Evolutionary conservation across 2,888 invertebrate genomes (phyloP).

Genomic region (Pseudococcus longispinus): DNA sequence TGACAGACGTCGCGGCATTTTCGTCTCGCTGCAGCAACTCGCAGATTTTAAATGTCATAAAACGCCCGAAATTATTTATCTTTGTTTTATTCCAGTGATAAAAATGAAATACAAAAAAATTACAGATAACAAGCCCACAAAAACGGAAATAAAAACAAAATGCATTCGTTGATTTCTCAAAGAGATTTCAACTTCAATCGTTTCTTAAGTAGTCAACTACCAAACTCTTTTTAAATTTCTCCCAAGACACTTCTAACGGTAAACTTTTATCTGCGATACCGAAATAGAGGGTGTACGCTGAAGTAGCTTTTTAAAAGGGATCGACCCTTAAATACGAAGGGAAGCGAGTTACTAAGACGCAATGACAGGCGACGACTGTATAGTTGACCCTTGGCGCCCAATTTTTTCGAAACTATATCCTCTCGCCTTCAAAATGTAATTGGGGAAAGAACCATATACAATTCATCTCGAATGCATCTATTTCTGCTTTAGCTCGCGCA

Average conservation of each 20-base stretch:
- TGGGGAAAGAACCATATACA: conserved; percentile 32
- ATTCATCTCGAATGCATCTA: conserved; percentile 46
- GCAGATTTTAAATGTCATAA: neutral
- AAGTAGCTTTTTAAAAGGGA: conserved; percentile 46
- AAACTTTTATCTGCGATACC: conserved; percentile 47
- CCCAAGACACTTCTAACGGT: conserved; percentile 49
- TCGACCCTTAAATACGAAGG: conserved; percentile 38
- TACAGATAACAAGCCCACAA: conserved; percentile 8
- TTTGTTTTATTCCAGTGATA: neutral
- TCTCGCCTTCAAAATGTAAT: conserved; percentile 33
- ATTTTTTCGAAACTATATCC: conserved; percentile 41
- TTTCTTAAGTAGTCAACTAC: conserved; percentile 43
- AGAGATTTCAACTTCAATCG: conserved; percentile 42
- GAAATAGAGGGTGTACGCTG: conserved; percentile 44
- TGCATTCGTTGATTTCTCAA: conserved; percentile 39
- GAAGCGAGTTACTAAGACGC: conserved; percentile 38
- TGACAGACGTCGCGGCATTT: neutral
- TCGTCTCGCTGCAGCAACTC: neutral
- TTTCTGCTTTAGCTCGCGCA: neutral
- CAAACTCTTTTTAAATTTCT: conserved; percentile 30
- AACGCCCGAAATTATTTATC: neutral
- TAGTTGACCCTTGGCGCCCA: conserved; percentile 52
- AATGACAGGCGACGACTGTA: conserved; percentile 52
- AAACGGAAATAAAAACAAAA: conserved; percentile 39
- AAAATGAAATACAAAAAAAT: conserved; percentile 9